Conservation (phyloP, 2,797 vertebrate species). For the Hyperoplus immaculatus region DNA sequence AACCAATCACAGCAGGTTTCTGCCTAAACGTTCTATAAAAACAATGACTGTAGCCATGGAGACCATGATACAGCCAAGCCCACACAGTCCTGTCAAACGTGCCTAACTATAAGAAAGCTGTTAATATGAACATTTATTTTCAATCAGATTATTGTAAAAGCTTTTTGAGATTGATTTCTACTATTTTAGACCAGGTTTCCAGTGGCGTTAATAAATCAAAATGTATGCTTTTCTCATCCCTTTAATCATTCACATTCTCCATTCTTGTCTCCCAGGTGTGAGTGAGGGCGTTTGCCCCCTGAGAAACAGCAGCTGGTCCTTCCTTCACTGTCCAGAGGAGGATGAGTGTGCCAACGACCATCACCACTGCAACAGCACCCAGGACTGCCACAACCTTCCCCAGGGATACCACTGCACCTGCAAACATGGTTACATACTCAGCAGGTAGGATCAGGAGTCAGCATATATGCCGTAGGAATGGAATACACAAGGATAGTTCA, state of each 20-base stretch:
- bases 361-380: conserved; percentile 92
- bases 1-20: too few relatives aligned
- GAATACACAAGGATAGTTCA: not conserved
- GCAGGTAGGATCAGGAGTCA: conserved; percentile 79
- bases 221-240: not conserved
- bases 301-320: conserved; percentile 91
- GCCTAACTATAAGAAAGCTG: too few relatives aligned
- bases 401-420: conserved; percentile 93
- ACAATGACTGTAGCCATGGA: too few relatives aligned
- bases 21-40: too few relatives aligned
- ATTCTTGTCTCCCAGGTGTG: conserved; percentile 72
- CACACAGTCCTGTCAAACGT: too few relatives aligned
- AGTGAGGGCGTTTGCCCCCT: conserved; percentile 83
- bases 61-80: too few relatives aligned
- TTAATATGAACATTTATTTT: too few relatives aligned
- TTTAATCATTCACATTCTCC: not conserved
- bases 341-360: conserved; percentile 93
- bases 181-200: too few relatives aligned
- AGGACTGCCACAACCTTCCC: conserved; percentile 91
- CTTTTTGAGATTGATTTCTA: too few relatives aligned
- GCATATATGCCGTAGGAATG: not conserved
- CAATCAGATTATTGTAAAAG: too few relatives aligned
- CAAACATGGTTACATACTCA: conserved; percentile 92
- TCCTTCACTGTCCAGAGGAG: conserved; percentile 92
- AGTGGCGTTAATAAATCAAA: not conserved